phyloP scores from a whole-genome alignment of 1,140 invertebrate genomes.

The Lerema accius region DNA sequence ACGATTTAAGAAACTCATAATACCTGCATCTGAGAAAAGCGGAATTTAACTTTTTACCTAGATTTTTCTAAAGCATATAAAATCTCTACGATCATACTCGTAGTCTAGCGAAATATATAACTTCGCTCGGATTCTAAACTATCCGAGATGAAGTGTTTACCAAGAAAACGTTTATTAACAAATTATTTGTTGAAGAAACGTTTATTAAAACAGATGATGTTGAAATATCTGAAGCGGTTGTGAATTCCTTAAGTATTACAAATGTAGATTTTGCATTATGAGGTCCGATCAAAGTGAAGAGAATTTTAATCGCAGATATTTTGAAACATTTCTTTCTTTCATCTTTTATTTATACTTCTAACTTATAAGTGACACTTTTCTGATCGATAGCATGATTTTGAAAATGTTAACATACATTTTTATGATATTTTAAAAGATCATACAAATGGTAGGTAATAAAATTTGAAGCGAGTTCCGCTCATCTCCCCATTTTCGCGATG shows the following conservation, averaged over 20 bases:
- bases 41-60: too few relatives aligned
- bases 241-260: constrained; percentile 31
- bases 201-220: constrained; percentile 27
- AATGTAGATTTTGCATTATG: constrained; percentile 14
- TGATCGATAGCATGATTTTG: too few relatives aligned
- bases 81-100: too few relatives aligned
- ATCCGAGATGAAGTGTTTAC: constrained; percentile 6
- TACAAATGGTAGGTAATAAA: too few relatives aligned
- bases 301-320: neutral
- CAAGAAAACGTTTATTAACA: constrained; percentile 32
- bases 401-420: too few relatives aligned
- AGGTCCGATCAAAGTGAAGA: constrained; percentile 7
- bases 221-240: constrained; percentile 22
- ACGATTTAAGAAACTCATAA: too few relatives aligned
- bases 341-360: too few relatives aligned
- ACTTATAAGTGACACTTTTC: too few relatives aligned
- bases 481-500: neutral
- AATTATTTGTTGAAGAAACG: constrained; percentile 30
- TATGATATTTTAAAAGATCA: too few relatives aligned
- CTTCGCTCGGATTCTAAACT: neutral
- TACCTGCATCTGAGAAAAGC: too few relatives aligned
- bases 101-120: too few relatives aligned
- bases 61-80: too few relatives aligned
- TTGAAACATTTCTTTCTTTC: neutral
- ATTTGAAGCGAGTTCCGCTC: neutral